These are phyloP conservation scores for Laticauda laticaudata DNA, from an alignment of 2,113 vertebrate genomes.

Conservation along the genomic window DNA sequence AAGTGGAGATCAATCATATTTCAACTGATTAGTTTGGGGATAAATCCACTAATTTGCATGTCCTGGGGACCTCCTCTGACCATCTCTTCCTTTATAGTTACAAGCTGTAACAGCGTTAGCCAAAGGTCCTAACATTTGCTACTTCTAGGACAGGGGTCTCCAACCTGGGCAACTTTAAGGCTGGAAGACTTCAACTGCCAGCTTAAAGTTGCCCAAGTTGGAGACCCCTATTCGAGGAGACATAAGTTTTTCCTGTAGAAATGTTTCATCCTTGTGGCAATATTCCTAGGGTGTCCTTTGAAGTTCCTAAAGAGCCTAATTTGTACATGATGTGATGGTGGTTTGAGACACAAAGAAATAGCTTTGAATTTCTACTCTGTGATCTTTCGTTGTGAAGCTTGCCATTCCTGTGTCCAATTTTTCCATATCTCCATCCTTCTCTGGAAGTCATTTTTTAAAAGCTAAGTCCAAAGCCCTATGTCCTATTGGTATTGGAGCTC, in stretches of 20 bases:
- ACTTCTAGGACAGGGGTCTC: neutral
- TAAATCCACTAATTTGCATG: neutral
- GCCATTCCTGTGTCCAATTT: neutral
- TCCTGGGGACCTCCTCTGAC: neutral
- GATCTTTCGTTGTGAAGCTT: neutral
- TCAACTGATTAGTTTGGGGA: conserved; percentile 18
- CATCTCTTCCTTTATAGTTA: neutral
- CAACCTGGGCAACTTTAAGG: no score
- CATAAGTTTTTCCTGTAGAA: neutral
- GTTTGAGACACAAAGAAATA: neutral
- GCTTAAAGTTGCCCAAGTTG: no score
- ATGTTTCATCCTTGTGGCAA: neutral
- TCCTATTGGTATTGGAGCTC: neutral
- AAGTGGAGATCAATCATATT: neutral
- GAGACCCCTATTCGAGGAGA: no score
- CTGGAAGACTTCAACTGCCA: no score
- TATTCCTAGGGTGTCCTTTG: neutral
- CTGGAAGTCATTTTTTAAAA: neutral
- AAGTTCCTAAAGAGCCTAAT: neutral
- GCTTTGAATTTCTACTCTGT: neutral
- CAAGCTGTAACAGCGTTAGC: neutral
- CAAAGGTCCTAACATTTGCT: neutral
- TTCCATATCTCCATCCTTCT: neutral
- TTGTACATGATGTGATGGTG: neutral
- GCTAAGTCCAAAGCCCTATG: neutral